Base-by-base conservation (phyloP, 2,888 invertebrate species). In the Uloborus plumipes region DNA sequence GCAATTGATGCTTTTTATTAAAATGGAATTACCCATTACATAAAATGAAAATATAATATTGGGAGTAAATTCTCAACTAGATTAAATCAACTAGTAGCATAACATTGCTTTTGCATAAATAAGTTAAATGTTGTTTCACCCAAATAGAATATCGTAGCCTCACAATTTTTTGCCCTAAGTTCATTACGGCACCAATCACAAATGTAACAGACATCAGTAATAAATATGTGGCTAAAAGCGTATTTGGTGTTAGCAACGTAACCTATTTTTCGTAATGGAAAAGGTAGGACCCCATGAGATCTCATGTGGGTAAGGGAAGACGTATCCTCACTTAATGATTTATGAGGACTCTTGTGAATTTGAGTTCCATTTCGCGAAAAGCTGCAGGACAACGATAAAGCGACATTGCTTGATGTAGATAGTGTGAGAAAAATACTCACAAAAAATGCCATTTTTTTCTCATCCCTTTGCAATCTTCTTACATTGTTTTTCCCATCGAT, bases 371-470 rank as follows among this genome's bases (percentile, higher is more conserved):
- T 66, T 66, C 49, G 62, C 62, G 50, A 51, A 49, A 18, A 58
- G 50, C 80, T 80, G 74, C 67, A 74, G 74, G 73, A 74, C 69
- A 80, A 73, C 61, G 80, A 80, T 80, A 80, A 80, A 80, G 53
- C 61, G 62, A 69, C 74, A 64, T 47, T 62, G 74, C 67, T 73
- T 69, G 74, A 80, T 80, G 64, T 69, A 69, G 74, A 62, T 69
- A 66, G 69, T 69, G 55, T 62, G 62, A 74, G 61, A 69, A 79
- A 15, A 62, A 16, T 31, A 64, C 59, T 64, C 67, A 69, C 61
- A 69, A 64, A 79, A 79, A 73, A 79, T 69, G 55, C 62, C 80
- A 50, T 9, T 39, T 39, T 39, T 39, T 39, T 7, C 39, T 39
- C 39, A 53, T 67, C 80, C 74, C 69, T 73, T 64, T 74, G 73